A percentile compares a stretch with the other conserved stretches of the same genome.
phyloP scores from a whole-genome alignment of 2,797 vertebrate species.

The Amphiprion clarkii region DNA sequence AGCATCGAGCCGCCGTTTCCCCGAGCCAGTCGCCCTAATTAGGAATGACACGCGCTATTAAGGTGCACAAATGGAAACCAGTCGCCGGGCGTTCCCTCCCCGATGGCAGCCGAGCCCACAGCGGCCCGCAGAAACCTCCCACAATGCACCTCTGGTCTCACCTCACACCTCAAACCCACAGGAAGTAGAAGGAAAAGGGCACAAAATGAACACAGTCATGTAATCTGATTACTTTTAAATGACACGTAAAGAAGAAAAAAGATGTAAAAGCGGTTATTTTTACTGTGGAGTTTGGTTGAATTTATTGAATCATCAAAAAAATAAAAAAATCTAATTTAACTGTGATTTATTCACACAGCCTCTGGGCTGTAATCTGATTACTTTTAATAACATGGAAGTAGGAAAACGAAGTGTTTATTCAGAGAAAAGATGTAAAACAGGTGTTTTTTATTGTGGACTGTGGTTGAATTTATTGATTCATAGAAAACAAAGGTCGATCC shows the following conservation, averaged over 20 bases:
- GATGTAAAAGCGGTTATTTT: not conserved
- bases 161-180: not conserved
- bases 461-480: too few species aligned
- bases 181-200: too few species aligned
- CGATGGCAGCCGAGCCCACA: not conserved
- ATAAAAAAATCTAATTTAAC: too few species aligned
- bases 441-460: too few species aligned
- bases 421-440: too few species aligned
- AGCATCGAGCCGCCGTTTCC: conserved; percentile 70
- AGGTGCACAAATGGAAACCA: conserved; percentile 75
- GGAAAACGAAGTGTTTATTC: too few species aligned
- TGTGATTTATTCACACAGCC: too few species aligned
- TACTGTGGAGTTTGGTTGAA: not conserved
- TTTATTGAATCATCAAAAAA: too few species aligned
- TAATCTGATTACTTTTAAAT: conserved; percentile 7
- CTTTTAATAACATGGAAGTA: not conserved
- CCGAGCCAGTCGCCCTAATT: conserved; percentile 76
- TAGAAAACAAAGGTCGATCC: too few species aligned
- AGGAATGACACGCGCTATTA: conserved; percentile 78
- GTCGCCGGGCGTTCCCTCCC: conserved; percentile 49
- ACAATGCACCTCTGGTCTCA: conserved; percentile 19
- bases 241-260: too few species aligned
- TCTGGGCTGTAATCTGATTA: conserved; percentile 16
- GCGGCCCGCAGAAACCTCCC: conserved; percentile 24
- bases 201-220: not conserved